A percentile compares a stretch with the other conserved stretches of the same genome.
phyloP scores from a whole-genome alignment of 2,113 vertebrate species.

The Diadophis punctatus region DNA sequence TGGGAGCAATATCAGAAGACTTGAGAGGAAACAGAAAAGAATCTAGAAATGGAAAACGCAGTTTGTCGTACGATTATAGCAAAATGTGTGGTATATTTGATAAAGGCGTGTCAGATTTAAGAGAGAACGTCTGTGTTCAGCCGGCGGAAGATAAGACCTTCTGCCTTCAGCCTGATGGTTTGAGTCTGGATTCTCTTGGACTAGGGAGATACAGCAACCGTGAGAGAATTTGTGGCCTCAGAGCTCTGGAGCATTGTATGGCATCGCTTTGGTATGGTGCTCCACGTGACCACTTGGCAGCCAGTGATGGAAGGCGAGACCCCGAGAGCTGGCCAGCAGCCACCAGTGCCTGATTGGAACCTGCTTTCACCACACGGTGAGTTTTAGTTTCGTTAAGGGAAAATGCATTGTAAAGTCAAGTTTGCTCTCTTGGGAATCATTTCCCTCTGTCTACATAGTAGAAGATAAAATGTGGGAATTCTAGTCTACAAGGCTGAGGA shows the following conservation, averaged over 20 bases:
- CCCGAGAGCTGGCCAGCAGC: background rate
- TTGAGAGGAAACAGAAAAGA: too few relatives aligned
- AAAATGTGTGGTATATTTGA: background rate
- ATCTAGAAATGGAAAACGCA: background rate
- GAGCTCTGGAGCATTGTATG: conserved; percentile 68
- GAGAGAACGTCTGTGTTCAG: conserved; percentile 8
- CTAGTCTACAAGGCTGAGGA: background rate
- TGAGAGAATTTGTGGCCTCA: conserved; percentile 55
- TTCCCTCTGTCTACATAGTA: background rate
- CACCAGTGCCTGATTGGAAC: conserved; percentile 68
- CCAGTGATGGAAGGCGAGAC: conserved; percentile 47
- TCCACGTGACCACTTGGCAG: conserved; percentile 29
- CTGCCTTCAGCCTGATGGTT: background rate
- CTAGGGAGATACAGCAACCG: conserved; percentile 40
- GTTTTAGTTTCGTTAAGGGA: background rate
- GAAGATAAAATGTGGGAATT: background rate
- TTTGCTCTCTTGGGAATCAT: background rate
- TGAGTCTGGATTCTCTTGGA: background rate
- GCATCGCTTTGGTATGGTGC: conserved; percentile 62
- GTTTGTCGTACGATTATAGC: background rate
- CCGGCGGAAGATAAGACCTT: background rate
- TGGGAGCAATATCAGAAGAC: background rate
- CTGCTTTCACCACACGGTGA: conserved; percentile 75
- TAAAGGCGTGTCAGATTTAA: background rate
- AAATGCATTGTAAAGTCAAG: background rate